Percentiles rank a stretch among this genome's conserved stretches.
Conservation (phyloP, 1,140 invertebrate genomes). For the Aleiodes sp. region DNA sequence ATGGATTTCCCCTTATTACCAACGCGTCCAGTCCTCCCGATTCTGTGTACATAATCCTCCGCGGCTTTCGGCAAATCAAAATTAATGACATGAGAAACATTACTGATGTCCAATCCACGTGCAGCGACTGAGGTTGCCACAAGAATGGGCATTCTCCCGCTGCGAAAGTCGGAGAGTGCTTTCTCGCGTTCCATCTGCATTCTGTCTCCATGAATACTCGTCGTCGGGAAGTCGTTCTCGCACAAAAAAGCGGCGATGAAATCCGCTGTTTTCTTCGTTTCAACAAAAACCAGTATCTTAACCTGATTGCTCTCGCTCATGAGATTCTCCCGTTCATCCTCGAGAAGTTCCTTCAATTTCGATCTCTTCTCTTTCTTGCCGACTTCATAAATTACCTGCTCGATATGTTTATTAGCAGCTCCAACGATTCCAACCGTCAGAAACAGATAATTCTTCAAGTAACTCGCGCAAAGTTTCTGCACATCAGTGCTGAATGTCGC, state of each 20-base stretch:
- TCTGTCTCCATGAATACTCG: constrained; percentile 94
- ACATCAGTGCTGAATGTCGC: constrained; percentile 90
- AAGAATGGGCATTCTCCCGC: constrained; percentile 77
- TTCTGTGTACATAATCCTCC: constrained; percentile 95
- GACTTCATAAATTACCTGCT: constrained; percentile 84
- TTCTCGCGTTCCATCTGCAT: constrained; percentile 88
- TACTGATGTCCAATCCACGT: constrained; percentile 86
- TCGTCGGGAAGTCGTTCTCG: constrained; percentile 76
- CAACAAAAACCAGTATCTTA: constrained; percentile 88
- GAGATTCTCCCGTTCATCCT: constrained; percentile 64
- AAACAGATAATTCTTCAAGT: constrained; percentile 85
- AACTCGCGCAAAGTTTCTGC: constrained; percentile 79
- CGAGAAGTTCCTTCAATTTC: constrained; percentile 77
- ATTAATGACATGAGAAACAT: constrained; percentile 89
- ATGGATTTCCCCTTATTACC: constrained; percentile 91
- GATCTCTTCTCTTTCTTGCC: constrained; percentile 77
- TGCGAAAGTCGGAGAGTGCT: constrained; percentile 85
- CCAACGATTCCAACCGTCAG: constrained; percentile 88
- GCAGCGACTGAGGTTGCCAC: constrained; percentile 95
- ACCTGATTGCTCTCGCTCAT: constrained; percentile 49
- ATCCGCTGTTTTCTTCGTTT: constrained; percentile 88
- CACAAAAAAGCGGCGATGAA: constrained; percentile 83
- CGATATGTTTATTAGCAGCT: constrained; percentile 89
- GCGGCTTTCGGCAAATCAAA: constrained; percentile 89
- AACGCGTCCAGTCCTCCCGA: constrained; percentile 92